These are phyloP conservation scores for Cotesia congregata DNA, from an alignment of 2,888 invertebrate genomes.

Conservation along the genomic window DNA sequence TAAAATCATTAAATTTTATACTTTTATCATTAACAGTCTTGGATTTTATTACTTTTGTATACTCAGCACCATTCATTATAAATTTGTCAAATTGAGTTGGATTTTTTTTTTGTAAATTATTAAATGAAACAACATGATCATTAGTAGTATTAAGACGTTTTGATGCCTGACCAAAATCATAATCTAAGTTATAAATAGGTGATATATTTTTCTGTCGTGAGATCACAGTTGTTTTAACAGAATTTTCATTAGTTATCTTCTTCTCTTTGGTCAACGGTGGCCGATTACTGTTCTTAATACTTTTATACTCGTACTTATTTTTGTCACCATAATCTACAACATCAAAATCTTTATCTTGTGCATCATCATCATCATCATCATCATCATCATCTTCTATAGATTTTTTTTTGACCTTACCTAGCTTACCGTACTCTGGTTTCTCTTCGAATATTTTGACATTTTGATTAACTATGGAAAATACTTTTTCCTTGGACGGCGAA, in stretches of 20 bases:
- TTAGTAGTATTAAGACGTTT: background rate
- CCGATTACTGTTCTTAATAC: conserved; percentile 26
- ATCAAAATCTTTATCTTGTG: conserved; percentile 3
- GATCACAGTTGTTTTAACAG: conserved; percentile 49
- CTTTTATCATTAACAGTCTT: conserved; percentile 39
- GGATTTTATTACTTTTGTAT: conserved; percentile 48
- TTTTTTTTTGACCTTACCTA: conserved; percentile 49
- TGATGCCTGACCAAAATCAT: conserved; percentile 34
- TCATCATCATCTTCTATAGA: background rate
- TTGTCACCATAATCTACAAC: conserved; percentile 37
- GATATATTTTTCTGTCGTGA: conserved; percentile 52
- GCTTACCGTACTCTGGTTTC: conserved; percentile 50
- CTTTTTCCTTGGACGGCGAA: conserved; percentile 49
- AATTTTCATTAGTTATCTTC: conserved; percentile 39
- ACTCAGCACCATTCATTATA: conserved; percentile 51
- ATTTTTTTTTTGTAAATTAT: conserved; percentile 49
- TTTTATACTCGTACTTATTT: conserved; percentile 34
- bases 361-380: background rate
- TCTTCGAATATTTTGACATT: conserved; percentile 53
- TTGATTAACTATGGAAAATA: conserved; percentile 48
- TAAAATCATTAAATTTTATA: conserved; percentile 3
- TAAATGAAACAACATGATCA: background rate
- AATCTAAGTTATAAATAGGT: conserved; percentile 46
- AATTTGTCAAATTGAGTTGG: conserved; percentile 43
- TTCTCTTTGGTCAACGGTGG: conserved; percentile 27